phyloP scores from a whole-genome alignment of 2,888 invertebrate genomes.

The Scaptomyza reducta region DNA sequence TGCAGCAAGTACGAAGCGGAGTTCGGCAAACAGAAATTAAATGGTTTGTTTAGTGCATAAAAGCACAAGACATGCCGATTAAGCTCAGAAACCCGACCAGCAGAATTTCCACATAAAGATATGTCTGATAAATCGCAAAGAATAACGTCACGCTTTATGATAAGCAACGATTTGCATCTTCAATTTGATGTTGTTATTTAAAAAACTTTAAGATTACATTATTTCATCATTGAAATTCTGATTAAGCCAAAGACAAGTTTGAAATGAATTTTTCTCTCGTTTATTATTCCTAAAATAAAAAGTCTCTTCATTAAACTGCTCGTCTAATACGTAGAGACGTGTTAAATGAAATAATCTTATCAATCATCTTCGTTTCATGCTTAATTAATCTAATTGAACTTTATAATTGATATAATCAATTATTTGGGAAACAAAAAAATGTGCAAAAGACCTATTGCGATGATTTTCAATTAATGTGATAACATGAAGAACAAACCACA shows the following conservation, averaged over 20 bases:
- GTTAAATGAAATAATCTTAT: neutral
- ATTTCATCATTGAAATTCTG: neutral
- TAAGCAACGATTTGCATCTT: neutral
- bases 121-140: neutral
- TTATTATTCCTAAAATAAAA: too few relatives aligned
- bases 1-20: constrained; percentile 11
- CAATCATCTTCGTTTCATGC: neutral
- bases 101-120: neutral
- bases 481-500: constrained; percentile 26
- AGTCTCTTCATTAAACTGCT: neutral
- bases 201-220: neutral
- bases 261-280: neutral
- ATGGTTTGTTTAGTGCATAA: constrained; percentile 14
- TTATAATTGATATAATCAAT: neutral
- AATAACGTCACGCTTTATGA: neutral
- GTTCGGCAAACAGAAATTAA: constrained; percentile 5
- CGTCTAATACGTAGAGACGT: neutral
- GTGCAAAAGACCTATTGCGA: constrained; percentile 40
- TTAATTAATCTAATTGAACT: constrained; percentile 4
- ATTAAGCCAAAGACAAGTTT: too few relatives aligned
- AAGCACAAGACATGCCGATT: constrained; percentile 9
- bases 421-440: neutral
- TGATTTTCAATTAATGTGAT: constrained; percentile 69
- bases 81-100: constrained; percentile 4
- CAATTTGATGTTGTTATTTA: too few relatives aligned